These are phyloP conservation scores for Plebejus argus DNA, from an alignment of 2,888 invertebrate species.

Conservation along the genomic window DNA sequence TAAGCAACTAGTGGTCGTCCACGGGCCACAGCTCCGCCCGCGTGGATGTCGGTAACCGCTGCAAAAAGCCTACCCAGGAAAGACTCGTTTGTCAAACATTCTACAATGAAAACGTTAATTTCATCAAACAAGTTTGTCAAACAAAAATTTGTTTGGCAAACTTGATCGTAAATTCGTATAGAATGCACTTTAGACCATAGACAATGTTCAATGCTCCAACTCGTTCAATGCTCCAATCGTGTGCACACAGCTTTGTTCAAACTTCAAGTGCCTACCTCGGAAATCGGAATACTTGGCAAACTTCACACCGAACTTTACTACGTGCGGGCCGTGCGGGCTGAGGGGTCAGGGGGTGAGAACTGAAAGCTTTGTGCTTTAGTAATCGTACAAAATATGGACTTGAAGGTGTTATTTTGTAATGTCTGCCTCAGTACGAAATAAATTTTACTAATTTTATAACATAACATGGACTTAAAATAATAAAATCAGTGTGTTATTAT, in stretches of 20 bases:
- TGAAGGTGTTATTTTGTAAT: conserved; percentile 42
- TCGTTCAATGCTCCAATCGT: background rate
- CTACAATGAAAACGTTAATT: no score
- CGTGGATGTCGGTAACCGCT: no score
- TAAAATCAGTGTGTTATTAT: conserved; percentile 47
- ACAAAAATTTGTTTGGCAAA: no score
- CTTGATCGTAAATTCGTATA: no score
- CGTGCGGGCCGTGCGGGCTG: conserved; percentile 32
- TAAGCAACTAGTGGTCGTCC: no score
- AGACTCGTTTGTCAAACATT: no score
- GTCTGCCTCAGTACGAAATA: conserved; percentile 46
- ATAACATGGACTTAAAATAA: conserved; percentile 58
- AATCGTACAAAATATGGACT: conserved; percentile 12
- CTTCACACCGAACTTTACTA: conserved; percentile 40
- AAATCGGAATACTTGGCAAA: conserved; percentile 33
- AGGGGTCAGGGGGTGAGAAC: background rate
- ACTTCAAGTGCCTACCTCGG: background rate
- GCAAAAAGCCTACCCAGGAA: no score
- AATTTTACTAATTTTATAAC: conserved; percentile 54
- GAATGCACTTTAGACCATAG: background rate
- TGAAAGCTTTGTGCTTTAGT: conserved; percentile 42
- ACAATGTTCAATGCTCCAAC: background rate
- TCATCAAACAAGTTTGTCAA: no score
- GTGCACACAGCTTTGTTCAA: background rate
- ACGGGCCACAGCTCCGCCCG: no score